These are phyloP conservation scores for Cettia cetti DNA, from an alignment of 2,113 vertebrate species.

Conservation along the genomic window DNA sequence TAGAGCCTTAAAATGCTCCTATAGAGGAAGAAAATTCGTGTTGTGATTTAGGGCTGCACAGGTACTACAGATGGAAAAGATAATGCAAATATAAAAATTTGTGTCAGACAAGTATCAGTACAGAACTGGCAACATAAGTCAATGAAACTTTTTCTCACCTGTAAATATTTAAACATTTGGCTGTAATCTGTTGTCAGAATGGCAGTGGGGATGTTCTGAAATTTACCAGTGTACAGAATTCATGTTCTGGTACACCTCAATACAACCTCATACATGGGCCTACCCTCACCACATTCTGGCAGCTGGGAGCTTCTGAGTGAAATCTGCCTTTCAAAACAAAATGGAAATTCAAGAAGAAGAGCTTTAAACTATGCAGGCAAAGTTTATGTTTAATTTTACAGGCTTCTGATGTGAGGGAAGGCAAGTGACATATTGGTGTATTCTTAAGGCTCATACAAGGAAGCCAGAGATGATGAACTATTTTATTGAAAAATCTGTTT, in stretches of 20 bases:
- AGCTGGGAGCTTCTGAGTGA: background rate
- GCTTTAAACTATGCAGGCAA: background rate
- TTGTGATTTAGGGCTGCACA: background rate
- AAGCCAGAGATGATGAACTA: background rate
- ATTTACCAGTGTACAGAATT: background rate
- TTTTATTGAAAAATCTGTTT: background rate
- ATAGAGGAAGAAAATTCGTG: background rate
- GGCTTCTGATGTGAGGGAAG: background rate
- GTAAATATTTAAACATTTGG: background rate
- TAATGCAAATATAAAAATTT: background rate
- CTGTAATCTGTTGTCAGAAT: background rate
- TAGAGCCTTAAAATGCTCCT: background rate
- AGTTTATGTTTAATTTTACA: background rate
- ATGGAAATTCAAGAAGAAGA: background rate
- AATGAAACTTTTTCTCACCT: background rate
- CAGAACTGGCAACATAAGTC: background rate
- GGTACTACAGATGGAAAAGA: background rate
- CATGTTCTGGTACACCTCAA: fast-evolving
- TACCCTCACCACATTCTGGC: background rate
- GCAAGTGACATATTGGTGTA: background rate
- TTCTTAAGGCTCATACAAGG: background rate
- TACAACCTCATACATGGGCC: background rate
- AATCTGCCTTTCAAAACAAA: background rate
- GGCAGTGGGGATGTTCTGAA: background rate
- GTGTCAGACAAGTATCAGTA: background rate